Evolutionary conservation across 1,140 invertebrate species (phyloP), one percentile per base, ranked within the genome.

Genomic region (Coelopa frigida): DNA sequence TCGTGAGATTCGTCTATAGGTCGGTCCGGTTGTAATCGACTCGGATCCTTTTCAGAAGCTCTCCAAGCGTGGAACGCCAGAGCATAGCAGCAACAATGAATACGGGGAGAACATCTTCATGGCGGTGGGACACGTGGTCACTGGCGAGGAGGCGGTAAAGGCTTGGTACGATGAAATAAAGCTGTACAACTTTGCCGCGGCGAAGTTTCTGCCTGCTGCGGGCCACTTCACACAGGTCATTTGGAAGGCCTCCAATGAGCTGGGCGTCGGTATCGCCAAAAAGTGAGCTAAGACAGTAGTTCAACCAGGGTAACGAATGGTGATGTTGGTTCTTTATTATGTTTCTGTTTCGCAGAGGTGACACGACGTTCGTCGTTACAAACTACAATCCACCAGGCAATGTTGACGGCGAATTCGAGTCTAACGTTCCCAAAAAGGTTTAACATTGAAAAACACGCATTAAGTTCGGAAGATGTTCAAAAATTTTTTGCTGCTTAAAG

Each of bases 21-120:
- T n/a, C n/a, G n/a, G n/a, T n/a, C n/a, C n/a, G n/a, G n/a, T n/a
- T n/a, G n/a, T n/a, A n/a, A n/a, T n/a, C n/a, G n/a, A n/a, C n/a
- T n/a, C n/a, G n/a, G n/a, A n/a, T n/a, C n/a, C n/a, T n/a, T n/a
- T n/a, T n/a, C n/a, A n/a, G n/a, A n/a, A n/a, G n/a, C n/a, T n/a
- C n/a, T n/a, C n/a, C n/a, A n/a, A n/a, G n/a, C n/a, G n/a, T n/a
- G n/a, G n/a, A n/a, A n/a, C n/a, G n/a, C n/a, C n/a, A n/a, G n/a
- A n/a, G n/a, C n/a, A n/a, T n/a, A n/a, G n/a, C n/a, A n/a, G n/a
- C n/a, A n/a, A n/a, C n/a, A n/a, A n/a, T n/a, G 77, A 81, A 18
- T 89, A 89, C 63, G 87, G 88, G 1, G 88, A 90, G 62, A 91
- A 90, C 63, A 79, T 90, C 45, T 90, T 82, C 57, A 78, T 85